Conservation (phyloP, 1,140 invertebrate genomes). For the Luehdorfia chinensis region DNA sequence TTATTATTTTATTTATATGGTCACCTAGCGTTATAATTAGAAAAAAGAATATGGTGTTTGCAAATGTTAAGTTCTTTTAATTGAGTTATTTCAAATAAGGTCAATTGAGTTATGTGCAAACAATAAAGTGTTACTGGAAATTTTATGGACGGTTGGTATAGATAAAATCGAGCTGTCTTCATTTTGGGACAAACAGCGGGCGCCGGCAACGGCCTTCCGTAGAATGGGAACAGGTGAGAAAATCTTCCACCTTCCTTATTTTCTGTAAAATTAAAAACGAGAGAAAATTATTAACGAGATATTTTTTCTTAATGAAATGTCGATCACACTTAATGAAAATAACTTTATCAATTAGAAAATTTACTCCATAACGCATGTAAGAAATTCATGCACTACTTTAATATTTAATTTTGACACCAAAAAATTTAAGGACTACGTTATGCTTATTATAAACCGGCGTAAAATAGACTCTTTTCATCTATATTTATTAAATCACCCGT, state of each 20-base stretch:
- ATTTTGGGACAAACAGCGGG: slow-evolving; percentile 75
- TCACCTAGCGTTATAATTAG: not conserved
- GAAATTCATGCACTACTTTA: no score
- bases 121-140: slow-evolving; percentile 10
- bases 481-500: no score
- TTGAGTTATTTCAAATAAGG: no score
- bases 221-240: slow-evolving; percentile 75
- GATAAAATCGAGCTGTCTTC: slow-evolving; percentile 61
- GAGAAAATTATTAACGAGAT: no score
- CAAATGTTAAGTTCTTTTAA: not conserved
- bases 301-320: no score
- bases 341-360: no score
- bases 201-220: slow-evolving; percentile 71
- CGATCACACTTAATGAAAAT: no score
- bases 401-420: no score
- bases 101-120: not conserved
- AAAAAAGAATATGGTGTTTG: not conserved
- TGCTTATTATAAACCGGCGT: no score
- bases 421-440: no score
- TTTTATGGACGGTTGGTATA: slow-evolving; percentile 11
- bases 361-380: no score
- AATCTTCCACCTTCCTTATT: not conserved
- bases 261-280: not conserved
- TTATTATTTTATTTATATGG: slow-evolving; percentile 5
- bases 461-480: no score